Evolutionary conservation across 2,888 invertebrate species (phyloP), one percentile per base, ranked within the genome.

Genomic region (Trachelus iudaicus): DNA sequence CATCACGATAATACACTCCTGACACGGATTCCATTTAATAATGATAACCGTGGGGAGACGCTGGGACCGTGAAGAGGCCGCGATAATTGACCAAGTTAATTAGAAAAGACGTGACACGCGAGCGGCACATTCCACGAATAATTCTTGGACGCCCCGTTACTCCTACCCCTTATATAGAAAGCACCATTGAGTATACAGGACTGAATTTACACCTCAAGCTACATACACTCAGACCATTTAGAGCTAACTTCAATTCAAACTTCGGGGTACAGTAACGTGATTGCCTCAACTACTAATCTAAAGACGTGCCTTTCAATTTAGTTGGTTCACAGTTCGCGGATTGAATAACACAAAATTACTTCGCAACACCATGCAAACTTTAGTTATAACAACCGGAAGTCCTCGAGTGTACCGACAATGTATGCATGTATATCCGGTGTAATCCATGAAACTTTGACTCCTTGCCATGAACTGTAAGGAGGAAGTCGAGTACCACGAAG

Each of bases 21-120:
- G 56, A 56, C 56, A 56, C 56, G 56, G 56, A 56, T 56, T 15
- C 56, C 23, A 56, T 56, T 56, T 56, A 56, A 56, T 75, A 79
- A 56, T 75, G 76, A 76, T 69, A 81, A 69, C 75, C 75, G 76
- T 76, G 73, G 75, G 75, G 77, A 75, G 75, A 77, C 56, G 71
- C 75, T 71, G 69, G 79, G 80, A 76, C 73, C 79, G 78, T 81
- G 81, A 79, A 78, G 78, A 75, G 76, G 77, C 75, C 80, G 73
- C 83, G 82, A 86, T 85, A 88, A 86, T 88, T 87, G 85, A 85
- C 82, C 81, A 80, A 84, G 83, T 81, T 88, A 89, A 89, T 89
- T 87, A 86, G 83, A 79, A 80, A 79, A 77, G 85, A 84, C 86
- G 83, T 83, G 85, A 85, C 89, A 89, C 89, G 89, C 89, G 82